A percentile compares a stretch with the other conserved stretches of the same genome.
Conservation (phyloP, 2,888 invertebrate genomes). For the Stenotaenia linearis region DNA sequence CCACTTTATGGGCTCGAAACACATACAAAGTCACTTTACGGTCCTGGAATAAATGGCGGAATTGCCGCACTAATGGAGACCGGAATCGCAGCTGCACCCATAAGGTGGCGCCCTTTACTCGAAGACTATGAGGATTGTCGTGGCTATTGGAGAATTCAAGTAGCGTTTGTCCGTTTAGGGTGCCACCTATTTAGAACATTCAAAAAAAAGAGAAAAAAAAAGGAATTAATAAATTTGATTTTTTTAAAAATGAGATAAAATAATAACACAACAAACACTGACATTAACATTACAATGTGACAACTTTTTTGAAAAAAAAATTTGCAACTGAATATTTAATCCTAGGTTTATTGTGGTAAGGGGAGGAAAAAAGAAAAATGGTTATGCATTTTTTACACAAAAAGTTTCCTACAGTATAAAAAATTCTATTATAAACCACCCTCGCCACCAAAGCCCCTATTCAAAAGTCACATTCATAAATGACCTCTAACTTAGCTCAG, state of each 20-base stretch:
- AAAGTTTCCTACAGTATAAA: not conserved
- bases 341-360: not conserved
- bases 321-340: not conserved
- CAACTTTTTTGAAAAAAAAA: too few relatives aligned
- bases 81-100: slow-evolving; percentile 64
- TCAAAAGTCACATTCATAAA: slow-evolving; percentile 26
- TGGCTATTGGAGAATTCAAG: slow-evolving; percentile 74
- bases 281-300: too few relatives aligned
- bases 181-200: slow-evolving; percentile 63
- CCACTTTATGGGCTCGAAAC: slow-evolving; percentile 52
- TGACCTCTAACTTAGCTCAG: slow-evolving; percentile 20
- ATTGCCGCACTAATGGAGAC: slow-evolving; percentile 43
- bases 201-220: not conserved
- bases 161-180: slow-evolving; percentile 75
- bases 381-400: not conserved
- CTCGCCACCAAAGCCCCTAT: not conserved
- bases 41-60: slow-evolving; percentile 40
- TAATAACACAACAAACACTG: too few relatives aligned
- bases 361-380: not conserved
- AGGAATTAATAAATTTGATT: not conserved
- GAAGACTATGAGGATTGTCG: slow-evolving; percentile 57
- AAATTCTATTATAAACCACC: not conserved
- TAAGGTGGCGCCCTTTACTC: slow-evolving; percentile 70
- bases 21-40: slow-evolving; percentile 64
- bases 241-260: not conserved